These are phyloP conservation scores for Hydraecia micacea DNA, from an alignment of 2,888 invertebrate genomes.

Conservation along the genomic window DNA sequence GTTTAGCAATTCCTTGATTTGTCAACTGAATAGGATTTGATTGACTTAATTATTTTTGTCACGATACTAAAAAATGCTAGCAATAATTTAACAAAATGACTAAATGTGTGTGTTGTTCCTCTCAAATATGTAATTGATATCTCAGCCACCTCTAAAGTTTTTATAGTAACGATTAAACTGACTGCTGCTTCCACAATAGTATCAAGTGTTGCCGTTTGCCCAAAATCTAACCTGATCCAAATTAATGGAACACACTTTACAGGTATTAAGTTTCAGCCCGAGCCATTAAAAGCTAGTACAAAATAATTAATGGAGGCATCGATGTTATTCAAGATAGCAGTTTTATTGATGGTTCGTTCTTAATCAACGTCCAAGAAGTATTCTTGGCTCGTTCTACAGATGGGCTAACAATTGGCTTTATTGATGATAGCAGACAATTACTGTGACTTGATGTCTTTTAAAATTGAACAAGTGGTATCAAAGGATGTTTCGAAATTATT, in stretches of 20 bases:
- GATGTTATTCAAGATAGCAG: slow-evolving; percentile 80
- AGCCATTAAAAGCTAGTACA: slow-evolving; percentile 53
- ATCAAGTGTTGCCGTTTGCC: slow-evolving; percentile 45
- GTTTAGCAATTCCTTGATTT: not conserved
- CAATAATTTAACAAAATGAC: not conserved
- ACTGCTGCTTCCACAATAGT: slow-evolving; percentile 26
- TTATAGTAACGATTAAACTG: slow-evolving; percentile 39
- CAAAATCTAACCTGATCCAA: slow-evolving; percentile 48
- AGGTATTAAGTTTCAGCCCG: slow-evolving; percentile 49
- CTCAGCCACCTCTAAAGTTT: slow-evolving; percentile 1
- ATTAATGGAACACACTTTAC: slow-evolving; percentile 56
- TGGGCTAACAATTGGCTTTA: slow-evolving; percentile 65
- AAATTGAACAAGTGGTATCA: slow-evolving; percentile 48
- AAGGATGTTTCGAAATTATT: slow-evolving; percentile 38
- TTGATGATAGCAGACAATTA: slow-evolving; percentile 64
- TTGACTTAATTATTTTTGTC: not conserved
- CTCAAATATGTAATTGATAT: slow-evolving; percentile 22
- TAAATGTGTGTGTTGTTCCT: not conserved
- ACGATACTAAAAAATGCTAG: not conserved
- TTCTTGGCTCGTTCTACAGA: slow-evolving; percentile 68
- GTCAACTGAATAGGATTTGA: not conserved
- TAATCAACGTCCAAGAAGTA: slow-evolving; percentile 83
- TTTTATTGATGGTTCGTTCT: slow-evolving; percentile 84
- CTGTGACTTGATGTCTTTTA: slow-evolving; percentile 59
- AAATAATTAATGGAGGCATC: slow-evolving; percentile 83